Evolutionary conservation across 2,888 invertebrate species (phyloP).

Genomic region (Chorisops tibialis): DNA sequence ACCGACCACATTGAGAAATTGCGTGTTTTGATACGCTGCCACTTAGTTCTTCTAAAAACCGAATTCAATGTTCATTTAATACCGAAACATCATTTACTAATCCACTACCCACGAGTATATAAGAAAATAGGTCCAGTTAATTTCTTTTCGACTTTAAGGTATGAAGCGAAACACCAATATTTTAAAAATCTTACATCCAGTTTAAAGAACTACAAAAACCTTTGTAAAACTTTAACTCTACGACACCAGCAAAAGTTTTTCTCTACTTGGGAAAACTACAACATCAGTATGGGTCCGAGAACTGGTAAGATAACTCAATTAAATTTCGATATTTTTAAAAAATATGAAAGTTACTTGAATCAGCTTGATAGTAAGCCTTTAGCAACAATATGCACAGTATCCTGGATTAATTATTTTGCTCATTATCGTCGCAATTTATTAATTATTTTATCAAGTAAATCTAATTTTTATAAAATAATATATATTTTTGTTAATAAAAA

Average conservation of each 20-base stretch:
- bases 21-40: not conserved
- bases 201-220: conserved; percentile 20
- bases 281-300: too few relatives aligned
- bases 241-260: conserved; percentile 17
- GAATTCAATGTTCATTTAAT: conserved; percentile 14
- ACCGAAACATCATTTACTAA: conserved; percentile 23
- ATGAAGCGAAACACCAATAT: conserved; percentile 23
- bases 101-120: conserved; percentile 19
- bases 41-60: conserved; percentile 9
- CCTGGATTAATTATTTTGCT: too few relatives aligned
- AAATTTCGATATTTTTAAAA: too few relatives aligned
- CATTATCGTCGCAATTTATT: too few relatives aligned
- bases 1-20: not conserved
- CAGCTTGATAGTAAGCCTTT: too few relatives aligned
- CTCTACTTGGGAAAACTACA: conserved; percentile 8
- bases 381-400: too few relatives aligned
- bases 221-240: conserved; percentile 9
- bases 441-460: too few relatives aligned
- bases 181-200: conserved; percentile 17
- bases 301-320: too few relatives aligned
- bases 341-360: too few relatives aligned
- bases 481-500: too few relatives aligned
- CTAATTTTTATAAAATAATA: too few relatives aligned
- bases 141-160: conserved; percentile 17
- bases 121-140: conserved; percentile 10